These are phyloP conservation scores for Carassius auratus DNA, from an alignment of 2,113 vertebrate genomes.

Conservation along the genomic window DNA sequence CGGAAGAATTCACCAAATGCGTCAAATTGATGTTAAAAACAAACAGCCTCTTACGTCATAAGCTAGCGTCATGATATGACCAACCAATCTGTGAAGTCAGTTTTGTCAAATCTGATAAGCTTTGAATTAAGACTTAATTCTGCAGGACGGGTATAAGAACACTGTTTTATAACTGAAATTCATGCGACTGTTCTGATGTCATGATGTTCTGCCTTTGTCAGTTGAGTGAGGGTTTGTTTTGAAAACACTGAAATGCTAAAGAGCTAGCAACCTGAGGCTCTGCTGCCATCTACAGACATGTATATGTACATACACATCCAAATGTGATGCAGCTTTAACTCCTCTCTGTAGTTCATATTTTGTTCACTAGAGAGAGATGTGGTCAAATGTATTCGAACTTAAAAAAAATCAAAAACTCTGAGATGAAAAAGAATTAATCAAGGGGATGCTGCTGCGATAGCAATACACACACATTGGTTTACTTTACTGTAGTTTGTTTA, in stretches of 20 bases:
- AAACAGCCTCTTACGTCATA: conserved; percentile 59
- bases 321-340: background rate
- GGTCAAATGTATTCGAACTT: too few species aligned
- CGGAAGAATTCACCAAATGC: conserved; percentile 58
- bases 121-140: conserved; percentile 27
- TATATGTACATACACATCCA: background rate
- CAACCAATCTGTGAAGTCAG: conserved; percentile 60
- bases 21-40: conserved; percentile 64
- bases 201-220: background rate
- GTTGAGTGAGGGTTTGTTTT: conserved; percentile 10
- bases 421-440: too few species aligned
- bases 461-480: too few species aligned
- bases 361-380: conserved; percentile 45
- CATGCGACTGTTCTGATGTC: background rate
- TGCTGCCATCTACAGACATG: conserved; percentile 56
- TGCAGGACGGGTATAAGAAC: background rate
- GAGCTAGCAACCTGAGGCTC: background rate
- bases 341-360: background rate
- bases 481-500: too few species aligned
- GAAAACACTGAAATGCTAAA: background rate
- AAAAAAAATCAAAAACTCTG: too few species aligned
- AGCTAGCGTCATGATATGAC: conserved; percentile 33
- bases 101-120: conserved; percentile 70
- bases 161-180: background rate
- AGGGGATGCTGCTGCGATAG: too few species aligned